Evolutionary conservation across 1,140 invertebrate genomes (phyloP).

Genomic region (Eriosoma lanigerum): DNA sequence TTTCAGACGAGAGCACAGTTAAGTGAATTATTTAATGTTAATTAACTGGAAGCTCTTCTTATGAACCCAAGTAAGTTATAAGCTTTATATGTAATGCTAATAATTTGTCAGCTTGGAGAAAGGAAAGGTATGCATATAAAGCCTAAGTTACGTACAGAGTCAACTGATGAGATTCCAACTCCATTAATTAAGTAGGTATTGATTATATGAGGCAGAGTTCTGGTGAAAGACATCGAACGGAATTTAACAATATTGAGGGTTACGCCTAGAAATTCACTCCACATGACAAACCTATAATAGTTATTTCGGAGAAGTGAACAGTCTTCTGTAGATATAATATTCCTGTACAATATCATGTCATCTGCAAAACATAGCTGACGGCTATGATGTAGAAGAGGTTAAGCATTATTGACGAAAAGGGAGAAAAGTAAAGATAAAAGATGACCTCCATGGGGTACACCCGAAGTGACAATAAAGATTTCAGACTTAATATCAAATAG

Average conservation of each 20-base stretch:
- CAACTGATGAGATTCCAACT: neutral
- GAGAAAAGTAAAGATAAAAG: no score
- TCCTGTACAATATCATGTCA: neutral
- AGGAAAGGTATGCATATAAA: neutral
- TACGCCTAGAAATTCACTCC: no score
- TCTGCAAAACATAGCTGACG: neutral
- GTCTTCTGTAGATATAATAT: neutral
- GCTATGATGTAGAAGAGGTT: neutral
- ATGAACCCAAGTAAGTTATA: neutral
- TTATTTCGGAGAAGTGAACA: no score
- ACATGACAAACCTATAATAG: no score
- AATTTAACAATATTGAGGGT: no score
- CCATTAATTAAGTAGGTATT: conserved; percentile 11
- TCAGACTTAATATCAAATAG: no score
- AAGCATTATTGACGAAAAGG: no score
- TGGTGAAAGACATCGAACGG: neutral
- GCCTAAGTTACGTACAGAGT: neutral
- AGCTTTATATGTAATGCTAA: neutral
- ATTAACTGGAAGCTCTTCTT: no score
- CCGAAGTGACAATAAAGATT: no score
- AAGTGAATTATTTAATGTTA: no score
- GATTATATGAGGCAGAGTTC: neutral
- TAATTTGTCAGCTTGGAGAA: neutral
- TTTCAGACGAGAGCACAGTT: no score
- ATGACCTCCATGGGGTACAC: no score